Evolutionary conservation across 2,888 invertebrate species (phyloP), one percentile per base, ranked within the genome.

Genomic region (Druceiella hillmani): DNA sequence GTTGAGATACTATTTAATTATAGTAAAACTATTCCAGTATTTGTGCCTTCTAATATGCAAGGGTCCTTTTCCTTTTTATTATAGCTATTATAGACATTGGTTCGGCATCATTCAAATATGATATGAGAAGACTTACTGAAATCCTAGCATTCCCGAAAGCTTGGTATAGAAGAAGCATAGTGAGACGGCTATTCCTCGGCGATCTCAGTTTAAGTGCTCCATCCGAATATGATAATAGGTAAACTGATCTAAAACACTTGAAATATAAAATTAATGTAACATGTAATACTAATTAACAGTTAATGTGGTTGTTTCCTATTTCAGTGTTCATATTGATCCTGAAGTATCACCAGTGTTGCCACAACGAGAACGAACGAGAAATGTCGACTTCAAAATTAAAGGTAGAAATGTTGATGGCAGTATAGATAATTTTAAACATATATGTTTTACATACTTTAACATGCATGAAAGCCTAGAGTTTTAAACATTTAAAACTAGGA

Each of bases 61-160:
- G 3, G 3, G 11, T 13, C 13, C 7, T 13, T 15, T 17, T 24
- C 22, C 33, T 46, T 33, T 30, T 44, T 15, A 45, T 52, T 56
- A n/a, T 59, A 86, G 89, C 93, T 2, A 91, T 95, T 49, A 84
- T 93, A 53, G 94, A 95, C 66, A 91, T 95, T 50, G 95, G 95
- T 14, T 91, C 90, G 13, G 93, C 93, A 6, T 91, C 90, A 14
- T 98, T 99, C 65, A 95, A 97, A 59, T 99, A 98, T 64, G 98
- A 99, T 62, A 98, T 99, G 95, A 79, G 98, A 20, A 79, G 98
- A 1, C 66, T 99, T 45, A 89, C 93, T 0, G 99, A 99, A 70
- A 95, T 99, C 55, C 71, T 99, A 40, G 94, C 95, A 1, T 97
- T 99, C 61, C 98, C 98, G 0, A 94, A 94, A 66, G 97, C 98